Base-by-base conservation (phyloP, 2,113 vertebrate genomes). In the Elaphurus davidianus region DNA sequence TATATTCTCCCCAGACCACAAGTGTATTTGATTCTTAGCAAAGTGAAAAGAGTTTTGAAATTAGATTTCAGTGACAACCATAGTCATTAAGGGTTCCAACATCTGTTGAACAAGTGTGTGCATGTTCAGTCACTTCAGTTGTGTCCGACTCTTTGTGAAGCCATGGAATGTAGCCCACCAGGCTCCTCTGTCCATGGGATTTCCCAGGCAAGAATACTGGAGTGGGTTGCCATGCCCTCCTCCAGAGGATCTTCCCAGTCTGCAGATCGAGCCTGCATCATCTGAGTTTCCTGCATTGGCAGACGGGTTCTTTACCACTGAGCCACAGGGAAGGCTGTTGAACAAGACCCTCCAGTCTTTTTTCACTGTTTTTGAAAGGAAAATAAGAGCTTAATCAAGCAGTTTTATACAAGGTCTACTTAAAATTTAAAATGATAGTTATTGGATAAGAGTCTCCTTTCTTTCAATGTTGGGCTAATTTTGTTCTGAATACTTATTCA, bases 91-190 rank as follows among this genome's bases (percentile, higher is more conserved):
- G 91, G 30, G 6, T 94, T 27, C 76, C 33, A 71, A 16, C 27
- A n/a, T 95, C 59, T 97, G 76, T 91, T 96, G 71, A 93, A 60
- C 33, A 90, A 43, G n/a, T 23, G 67, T 74, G n/a, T 74, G 19
- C 0, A 3, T 3, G n/a, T 21, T 74, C 2, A 40, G n/a, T 74
- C n/a, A 74, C 67, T 40, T 40, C 21, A 23, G 36, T 40, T 0
- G 2, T 6, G n/a, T 25, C 36, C 0, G 10, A 13, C 67, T 74
- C 67, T 74, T 23, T 13, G 10, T 2, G 1, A 40, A 3, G 19
- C 64, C n/a, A 1, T 12, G n/a, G 10, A 23, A 19, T 71, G 5
- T 12, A 23, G n/a, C 67, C 67, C 10, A 6, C n/a, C 67, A 40
- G 36, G 67, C 36, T 40, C 36, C n/a, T 74, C 67, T 13, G 36